phyloP scores from a whole-genome alignment of 2,888 invertebrate species.

The Seladonia tumulorum region DNA sequence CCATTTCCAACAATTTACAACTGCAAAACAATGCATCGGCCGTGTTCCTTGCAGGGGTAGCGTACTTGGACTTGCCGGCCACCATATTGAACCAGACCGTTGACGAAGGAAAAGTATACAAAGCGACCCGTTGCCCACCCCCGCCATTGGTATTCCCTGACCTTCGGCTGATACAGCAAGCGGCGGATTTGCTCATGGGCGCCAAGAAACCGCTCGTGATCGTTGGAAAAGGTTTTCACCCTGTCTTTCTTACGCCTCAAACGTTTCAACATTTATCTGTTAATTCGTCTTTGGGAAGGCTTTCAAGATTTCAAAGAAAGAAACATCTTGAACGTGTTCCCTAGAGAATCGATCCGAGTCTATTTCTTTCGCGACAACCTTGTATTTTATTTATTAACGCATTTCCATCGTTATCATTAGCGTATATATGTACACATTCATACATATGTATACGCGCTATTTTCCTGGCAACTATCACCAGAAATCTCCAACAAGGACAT shows the following conservation, averaged over 20 bases:
- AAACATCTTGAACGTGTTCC: too few relatives aligned
- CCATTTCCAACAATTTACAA: neutral
- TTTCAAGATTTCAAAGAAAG: neutral
- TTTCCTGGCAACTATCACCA: too few relatives aligned
- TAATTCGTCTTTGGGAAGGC: neutral
- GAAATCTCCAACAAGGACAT: too few relatives aligned
- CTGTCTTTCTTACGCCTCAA: neutral
- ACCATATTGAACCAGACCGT: slow-evolving; percentile 89
- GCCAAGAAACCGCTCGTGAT: slow-evolving; percentile 95
- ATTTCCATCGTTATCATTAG: neutral
- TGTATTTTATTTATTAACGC: neutral
- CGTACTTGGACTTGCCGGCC: slow-evolving; percentile 96
- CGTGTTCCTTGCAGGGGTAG: slow-evolving; percentile 85
- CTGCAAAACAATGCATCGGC: neutral
- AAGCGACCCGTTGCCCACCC: slow-evolving; percentile 84
- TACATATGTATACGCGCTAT: too few relatives aligned
- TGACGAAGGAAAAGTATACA: slow-evolving; percentile 76
- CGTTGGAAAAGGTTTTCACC: slow-evolving; percentile 90
- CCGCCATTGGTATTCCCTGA: slow-evolving; percentile 90
- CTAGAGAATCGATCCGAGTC: neutral
- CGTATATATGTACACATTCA: too few relatives aligned
- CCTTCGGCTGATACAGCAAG: slow-evolving; percentile 88
- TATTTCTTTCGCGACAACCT: neutral
- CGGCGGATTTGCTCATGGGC: slow-evolving; percentile 88
- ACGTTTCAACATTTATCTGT: neutral